Base-by-base conservation (phyloP, 2,113 vertebrate genomes). In the Sturnira hondurensis region DNA sequence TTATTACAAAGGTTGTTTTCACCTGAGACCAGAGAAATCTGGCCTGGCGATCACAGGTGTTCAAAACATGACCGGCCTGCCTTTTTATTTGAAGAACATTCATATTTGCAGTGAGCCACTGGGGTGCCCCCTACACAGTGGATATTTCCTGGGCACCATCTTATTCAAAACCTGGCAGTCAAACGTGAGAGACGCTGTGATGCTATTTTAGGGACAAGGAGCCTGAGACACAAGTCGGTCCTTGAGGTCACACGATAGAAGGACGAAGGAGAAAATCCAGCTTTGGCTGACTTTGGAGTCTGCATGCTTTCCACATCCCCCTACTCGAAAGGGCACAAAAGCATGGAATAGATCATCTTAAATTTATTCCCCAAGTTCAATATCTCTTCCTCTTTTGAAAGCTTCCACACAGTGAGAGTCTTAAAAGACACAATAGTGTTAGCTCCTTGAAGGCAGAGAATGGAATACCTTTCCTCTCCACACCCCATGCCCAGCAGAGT, bases 131-230 rank as follows among this genome's bases (percentile, higher is more conserved):
- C 81, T 38, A 74, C 12, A 36, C 1, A 33, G 24, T 1, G 36
- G 28, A 9, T 2, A 33, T 3, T 17, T 47, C 13, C 7, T 4
- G 2, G 36, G 12, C 1, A 26, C 24, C 24, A 22, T 19, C 33
- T 45, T 58, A 12, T 38, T 31, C 22, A 65, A 14, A 47, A 54
- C 17, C 31, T n/a, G 38, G 73, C 1, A 4, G 47, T 4, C 43
- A n/a, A 45, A 36, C 8, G 7, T 14, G 43, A 54, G 41, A 71
- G 12, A 22, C 24, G 28, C 16, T 4, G 10, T 17, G 6, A 17
- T 3, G 6, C 54, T 68, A 20, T 33, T 82, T 38, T 9, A 82
- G 68, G 56, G 68, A 65, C 0, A 0, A 74, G 76, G n/a, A 20
- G 7, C 4, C 36, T 38, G 45, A 54, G 31, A 17, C 26, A 38